These are phyloP conservation scores for Macquaria australasica DNA, from an alignment of 2,113 vertebrate genomes.

Conservation along the genomic window DNA sequence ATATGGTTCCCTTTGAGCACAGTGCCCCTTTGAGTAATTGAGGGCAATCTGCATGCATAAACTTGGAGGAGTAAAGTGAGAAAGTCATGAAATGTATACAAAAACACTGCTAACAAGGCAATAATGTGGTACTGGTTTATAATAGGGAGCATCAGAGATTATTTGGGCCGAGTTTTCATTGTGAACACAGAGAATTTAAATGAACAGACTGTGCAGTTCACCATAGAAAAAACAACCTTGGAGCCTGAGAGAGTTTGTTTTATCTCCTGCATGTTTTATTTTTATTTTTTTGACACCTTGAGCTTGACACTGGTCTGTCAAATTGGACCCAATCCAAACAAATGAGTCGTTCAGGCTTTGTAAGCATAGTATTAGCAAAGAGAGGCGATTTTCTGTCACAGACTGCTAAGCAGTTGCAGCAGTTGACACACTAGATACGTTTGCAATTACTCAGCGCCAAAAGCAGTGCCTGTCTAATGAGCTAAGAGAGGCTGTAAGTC, in stretches of 20 bases:
- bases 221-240: background rate
- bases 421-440: conserved; percentile 47
- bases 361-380: conserved; percentile 10
- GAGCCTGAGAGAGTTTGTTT: background rate
- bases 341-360: conserved; percentile 21
- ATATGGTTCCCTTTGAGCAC: background rate
- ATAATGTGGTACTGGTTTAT: background rate
- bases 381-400: conserved; percentile 47
- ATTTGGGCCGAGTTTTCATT: background rate
- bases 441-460: conserved; percentile 60
- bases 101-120: background rate
- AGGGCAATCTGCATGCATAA: conserved; percentile 5
- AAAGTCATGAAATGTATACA: background rate
- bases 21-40: conserved; percentile 13
- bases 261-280: background rate
- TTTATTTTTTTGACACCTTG: background rate
- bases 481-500: conserved; percentile 63
- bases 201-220: background rate
- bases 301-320: background rate
- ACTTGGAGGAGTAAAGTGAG: background rate
- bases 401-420: conserved; percentile 48
- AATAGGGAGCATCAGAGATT: background rate
- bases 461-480: conserved; percentile 69
- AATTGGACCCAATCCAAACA: conserved; percentile 26
- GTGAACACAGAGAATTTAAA: background rate